Evolutionary conservation across 2,797 vertebrate genomes (phyloP).

Genomic region (Hybognathus amarus): DNA sequence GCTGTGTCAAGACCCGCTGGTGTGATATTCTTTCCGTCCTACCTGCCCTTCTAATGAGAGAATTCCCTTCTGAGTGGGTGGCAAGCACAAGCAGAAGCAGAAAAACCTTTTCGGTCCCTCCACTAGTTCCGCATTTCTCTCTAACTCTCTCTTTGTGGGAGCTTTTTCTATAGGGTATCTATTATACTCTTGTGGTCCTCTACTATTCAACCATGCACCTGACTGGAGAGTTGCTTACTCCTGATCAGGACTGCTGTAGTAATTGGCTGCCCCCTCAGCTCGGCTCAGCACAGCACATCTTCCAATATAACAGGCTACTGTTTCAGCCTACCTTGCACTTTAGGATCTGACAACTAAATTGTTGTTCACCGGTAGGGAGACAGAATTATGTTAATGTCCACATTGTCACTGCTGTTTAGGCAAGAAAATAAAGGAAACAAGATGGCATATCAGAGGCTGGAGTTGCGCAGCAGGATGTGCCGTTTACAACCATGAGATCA

Average conservation of each 20-base stretch:
- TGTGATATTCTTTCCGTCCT: constrained; percentile 38
- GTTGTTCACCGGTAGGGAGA: constrained; percentile 63
- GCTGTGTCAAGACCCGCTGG: constrained; percentile 42
- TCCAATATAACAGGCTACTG: constrained; percentile 71
- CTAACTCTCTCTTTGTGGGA: constrained; percentile 22
- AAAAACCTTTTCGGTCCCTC: constrained; percentile 34
- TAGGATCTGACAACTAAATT: constrained; percentile 79
- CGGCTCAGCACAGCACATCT: constrained; percentile 64
- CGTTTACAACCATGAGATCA: constrained; percentile 36
- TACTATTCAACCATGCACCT: constrained; percentile 17
- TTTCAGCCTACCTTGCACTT: constrained; percentile 79
- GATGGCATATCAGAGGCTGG: constrained; percentile 42
- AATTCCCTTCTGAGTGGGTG: constrained; percentile 52
- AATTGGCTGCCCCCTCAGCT: constrained; percentile 58
- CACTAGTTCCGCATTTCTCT: constrained; percentile 13
- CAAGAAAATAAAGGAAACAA: constrained; percentile 53
- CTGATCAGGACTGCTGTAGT: constrained; percentile 51
- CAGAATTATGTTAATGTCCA: constrained; percentile 63
- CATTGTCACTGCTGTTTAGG: constrained; percentile 55
- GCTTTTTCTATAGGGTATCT: constrained; percentile 9
- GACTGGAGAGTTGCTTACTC: constrained; percentile 49
- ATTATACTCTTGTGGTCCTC: constrained; percentile 12
- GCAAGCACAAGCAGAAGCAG: constrained; percentile 51
- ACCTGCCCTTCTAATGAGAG: constrained; percentile 54
- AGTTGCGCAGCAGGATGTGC: constrained; percentile 16